Conservation (phyloP, 1,140 invertebrate species). For the Drosophila lini region DNA sequence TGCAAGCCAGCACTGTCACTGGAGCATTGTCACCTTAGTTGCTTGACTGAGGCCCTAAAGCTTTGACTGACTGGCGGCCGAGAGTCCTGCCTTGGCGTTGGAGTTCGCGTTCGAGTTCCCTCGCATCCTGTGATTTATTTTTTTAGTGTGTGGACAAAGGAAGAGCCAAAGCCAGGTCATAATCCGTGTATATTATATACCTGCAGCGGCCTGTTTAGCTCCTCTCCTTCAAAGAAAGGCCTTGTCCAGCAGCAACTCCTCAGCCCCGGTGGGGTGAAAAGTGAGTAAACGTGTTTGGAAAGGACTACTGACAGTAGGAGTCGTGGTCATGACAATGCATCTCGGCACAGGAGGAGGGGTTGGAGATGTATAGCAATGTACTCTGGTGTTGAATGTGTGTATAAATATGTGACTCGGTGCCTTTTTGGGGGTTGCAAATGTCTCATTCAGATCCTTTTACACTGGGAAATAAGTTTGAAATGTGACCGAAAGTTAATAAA, state of each 20-base stretch:
- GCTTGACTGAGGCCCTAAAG: slow-evolving; percentile 48
- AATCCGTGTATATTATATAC: background rate
- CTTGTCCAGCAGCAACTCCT: background rate
- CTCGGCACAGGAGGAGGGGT: background rate
- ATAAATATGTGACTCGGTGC: slow-evolving; percentile 4
- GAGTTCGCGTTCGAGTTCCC: slow-evolving; percentile 28
- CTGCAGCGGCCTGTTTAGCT: background rate
- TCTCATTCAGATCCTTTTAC: slow-evolving; percentile 1
- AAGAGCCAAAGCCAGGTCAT: background rate
- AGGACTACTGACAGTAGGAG: background rate
- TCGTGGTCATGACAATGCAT: slow-evolving; percentile 5
- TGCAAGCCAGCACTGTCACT: background rate
- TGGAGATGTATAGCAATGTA: slow-evolving; percentile 2
- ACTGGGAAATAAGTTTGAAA: background rate
- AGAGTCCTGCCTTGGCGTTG: slow-evolving; percentile 21
- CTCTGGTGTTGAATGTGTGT: background rate
- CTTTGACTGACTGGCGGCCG: slow-evolving; percentile 16
- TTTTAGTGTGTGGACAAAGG: slow-evolving; percentile 1
- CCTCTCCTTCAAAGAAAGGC: background rate
- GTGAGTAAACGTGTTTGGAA: background rate
- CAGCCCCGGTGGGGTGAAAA: background rate
- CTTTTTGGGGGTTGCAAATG: slow-evolving; percentile 51
- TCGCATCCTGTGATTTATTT: slow-evolving; percentile 10
- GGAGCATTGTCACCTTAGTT: slow-evolving; percentile 42
- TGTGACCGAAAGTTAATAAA: background rate